Percentiles rank a stretch among this genome's conserved stretches.
phyloP scores from a whole-genome alignment of 2,113 vertebrate genomes.

The Sceloporus tristichus region DNA sequence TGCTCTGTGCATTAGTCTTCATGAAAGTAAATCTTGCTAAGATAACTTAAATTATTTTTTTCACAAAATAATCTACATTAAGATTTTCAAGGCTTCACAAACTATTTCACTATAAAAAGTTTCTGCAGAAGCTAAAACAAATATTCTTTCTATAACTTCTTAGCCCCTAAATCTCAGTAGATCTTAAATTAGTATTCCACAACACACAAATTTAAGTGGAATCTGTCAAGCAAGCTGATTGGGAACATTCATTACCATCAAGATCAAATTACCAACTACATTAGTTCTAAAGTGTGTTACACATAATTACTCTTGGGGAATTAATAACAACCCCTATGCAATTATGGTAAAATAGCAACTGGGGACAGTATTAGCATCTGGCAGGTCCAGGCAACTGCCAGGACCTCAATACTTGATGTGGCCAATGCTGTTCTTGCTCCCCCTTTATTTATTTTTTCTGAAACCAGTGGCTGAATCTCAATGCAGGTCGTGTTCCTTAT shows the following conservation, averaged over 20 bases:
- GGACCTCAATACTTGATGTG: no score
- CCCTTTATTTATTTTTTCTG: no score
- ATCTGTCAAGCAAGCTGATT: neutral
- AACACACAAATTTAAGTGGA: neutral
- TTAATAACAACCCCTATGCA: neutral
- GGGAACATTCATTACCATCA: neutral
- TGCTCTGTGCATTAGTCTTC: neutral
- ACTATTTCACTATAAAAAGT: slow-evolving; percentile 14
- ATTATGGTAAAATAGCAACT: slow-evolving; percentile 1
- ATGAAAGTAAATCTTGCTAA: neutral
- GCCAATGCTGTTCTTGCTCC: no score
- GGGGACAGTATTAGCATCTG: no score
- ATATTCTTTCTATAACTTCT: slow-evolving; percentile 4
- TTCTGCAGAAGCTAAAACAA: neutral
- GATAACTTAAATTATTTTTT: neutral
- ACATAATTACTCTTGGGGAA: neutral
- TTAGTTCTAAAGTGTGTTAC: neutral
- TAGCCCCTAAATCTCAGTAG: slow-evolving; percentile 11
- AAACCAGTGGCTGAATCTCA: no score
- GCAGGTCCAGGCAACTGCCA: no score
- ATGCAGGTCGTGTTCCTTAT: no score
- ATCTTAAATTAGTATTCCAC: neutral
- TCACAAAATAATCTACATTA: neutral
- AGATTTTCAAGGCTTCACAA: neutral
- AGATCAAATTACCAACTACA: neutral